Percentiles rank a stretch among this genome's conserved stretches.
Conservation (phyloP, 2,797 vertebrate genomes). For the Xiphorhynchus erythropygius region DNA sequence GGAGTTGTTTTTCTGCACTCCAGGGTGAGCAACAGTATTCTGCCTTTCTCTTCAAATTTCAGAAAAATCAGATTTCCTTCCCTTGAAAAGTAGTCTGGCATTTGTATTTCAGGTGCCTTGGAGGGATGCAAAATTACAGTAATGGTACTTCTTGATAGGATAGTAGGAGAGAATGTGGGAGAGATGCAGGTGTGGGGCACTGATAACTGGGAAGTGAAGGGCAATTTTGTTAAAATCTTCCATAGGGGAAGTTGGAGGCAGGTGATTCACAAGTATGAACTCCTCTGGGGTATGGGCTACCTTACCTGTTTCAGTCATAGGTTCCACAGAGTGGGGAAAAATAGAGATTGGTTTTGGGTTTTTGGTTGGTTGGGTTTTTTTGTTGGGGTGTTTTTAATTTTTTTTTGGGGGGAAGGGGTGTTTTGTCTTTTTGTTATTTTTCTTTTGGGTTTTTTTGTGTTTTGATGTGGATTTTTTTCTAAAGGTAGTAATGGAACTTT, state of each 20-base stretch:
- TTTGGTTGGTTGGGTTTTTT: background rate
- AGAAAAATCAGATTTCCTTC: background rate
- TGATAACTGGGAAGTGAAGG: background rate
- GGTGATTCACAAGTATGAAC: rapidly evolving
- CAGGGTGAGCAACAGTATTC: background rate
- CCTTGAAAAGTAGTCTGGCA: background rate
- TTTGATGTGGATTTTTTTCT: background rate
- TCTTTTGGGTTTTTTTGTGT: background rate
- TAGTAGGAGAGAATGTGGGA: background rate
- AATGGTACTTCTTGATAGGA: background rate
- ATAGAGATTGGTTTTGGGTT: background rate
- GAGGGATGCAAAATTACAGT: background rate
- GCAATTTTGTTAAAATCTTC: background rate
- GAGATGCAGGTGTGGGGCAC: background rate
- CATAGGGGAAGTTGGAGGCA: background rate
- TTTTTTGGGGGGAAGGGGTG: background rate
- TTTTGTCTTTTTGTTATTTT: background rate
- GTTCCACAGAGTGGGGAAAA: rapidly evolving
- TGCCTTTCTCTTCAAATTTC: background rate
- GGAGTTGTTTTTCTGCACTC: background rate
- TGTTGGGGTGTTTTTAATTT: background rate
- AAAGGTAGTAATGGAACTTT: background rate
- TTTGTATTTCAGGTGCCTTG: background rate
- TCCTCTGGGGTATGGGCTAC: background rate
- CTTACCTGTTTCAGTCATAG: background rate